These are phyloP conservation scores for Aselliscus stoliczkanus DNA, from an alignment of 2,797 vertebrate genomes.

Conservation along the genomic window DNA sequence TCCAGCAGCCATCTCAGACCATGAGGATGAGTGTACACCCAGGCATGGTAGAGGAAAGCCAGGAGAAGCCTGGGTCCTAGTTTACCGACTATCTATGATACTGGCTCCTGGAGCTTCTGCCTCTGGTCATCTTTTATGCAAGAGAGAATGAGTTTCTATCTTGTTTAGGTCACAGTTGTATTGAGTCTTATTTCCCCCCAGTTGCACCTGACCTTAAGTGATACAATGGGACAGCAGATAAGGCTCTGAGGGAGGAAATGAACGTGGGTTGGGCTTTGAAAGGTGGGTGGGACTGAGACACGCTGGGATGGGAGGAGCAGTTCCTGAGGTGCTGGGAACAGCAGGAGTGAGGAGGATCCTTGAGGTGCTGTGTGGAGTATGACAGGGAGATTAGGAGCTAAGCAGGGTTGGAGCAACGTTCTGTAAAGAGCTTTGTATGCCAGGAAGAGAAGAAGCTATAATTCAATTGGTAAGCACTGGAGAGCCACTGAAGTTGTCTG, in stretches of 20 bases:
- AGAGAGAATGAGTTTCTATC: not conserved
- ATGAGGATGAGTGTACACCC: not conserved
- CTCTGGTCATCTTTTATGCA: not conserved
- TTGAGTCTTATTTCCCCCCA: not conserved
- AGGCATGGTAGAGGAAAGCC: not conserved
- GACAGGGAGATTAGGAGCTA: not conserved
- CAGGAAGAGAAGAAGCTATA: not conserved
- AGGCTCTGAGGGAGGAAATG: not conserved
- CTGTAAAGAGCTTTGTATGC: not conserved
- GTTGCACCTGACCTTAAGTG: not conserved
- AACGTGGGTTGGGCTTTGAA: not conserved
- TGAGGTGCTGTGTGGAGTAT: rapidly evolving
- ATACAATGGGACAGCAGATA: not conserved
- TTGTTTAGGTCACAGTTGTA: no score
- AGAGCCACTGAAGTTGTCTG: not conserved
- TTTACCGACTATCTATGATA: rapidly evolving
- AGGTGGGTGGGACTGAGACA: not conserved
- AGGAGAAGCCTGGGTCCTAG: not conserved
- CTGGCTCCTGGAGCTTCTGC: not conserved
- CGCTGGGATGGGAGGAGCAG: no score
- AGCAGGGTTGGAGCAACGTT: not conserved
- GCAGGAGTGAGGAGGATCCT: not conserved
- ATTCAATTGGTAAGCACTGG: not conserved
- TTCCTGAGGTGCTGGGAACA: not conserved
- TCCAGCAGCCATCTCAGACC: not conserved